A percentile compares a stretch with the other conserved stretches of the same genome.
phyloP scores from a whole-genome alignment of 2,113 vertebrate species.

The Mesocricetus auratus region DNA sequence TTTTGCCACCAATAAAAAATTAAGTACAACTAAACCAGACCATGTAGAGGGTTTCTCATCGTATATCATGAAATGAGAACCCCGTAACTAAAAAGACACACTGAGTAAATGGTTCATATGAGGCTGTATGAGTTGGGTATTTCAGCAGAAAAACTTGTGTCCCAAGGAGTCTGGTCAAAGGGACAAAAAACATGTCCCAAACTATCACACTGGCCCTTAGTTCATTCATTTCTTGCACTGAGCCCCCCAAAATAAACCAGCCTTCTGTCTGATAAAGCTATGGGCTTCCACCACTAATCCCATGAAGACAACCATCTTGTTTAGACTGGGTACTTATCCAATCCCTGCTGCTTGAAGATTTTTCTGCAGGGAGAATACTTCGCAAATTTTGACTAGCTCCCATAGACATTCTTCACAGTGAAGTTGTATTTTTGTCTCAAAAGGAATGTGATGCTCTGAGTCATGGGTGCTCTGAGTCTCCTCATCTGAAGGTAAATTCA shows the following conservation, averaged over 20 bases:
- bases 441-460: background rate
- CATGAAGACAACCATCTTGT: background rate
- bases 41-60: background rate
- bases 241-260: background rate
- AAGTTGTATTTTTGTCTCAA: conserved; percentile 19
- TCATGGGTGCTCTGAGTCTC: background rate
- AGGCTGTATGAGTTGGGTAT: background rate
- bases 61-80: background rate
- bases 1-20: conserved; percentile 20
- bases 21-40: background rate
- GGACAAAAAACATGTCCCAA: background rate
- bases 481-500: background rate
- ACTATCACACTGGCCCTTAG: background rate
- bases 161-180: background rate
- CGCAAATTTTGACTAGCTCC: background rate
- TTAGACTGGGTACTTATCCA: background rate
- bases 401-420: background rate
- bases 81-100: background rate
- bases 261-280: background rate
- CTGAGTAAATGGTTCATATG: background rate
- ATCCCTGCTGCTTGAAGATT: background rate
- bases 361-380: background rate
- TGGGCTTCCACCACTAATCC: background rate
- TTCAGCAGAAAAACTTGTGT: background rate
- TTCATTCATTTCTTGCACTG: background rate